phyloP scores from a whole-genome alignment of 1,140 invertebrate genomes.

The Ceratoteleas bidentatus region DNA sequence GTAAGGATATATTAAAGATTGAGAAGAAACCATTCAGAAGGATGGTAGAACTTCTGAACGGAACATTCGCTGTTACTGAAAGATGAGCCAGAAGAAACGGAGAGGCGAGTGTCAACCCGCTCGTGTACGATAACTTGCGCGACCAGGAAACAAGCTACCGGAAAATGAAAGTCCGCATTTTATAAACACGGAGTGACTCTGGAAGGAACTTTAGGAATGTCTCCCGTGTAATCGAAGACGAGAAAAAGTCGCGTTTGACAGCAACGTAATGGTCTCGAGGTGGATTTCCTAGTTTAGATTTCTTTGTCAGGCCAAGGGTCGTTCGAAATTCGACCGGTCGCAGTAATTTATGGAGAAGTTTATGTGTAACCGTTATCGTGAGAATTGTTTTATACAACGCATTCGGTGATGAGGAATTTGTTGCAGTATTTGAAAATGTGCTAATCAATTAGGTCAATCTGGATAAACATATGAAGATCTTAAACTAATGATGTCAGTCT shows the following conservation, averaged over 20 bases:
- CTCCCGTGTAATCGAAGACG: conserved; percentile 18
- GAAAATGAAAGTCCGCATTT: conserved; percentile 30
- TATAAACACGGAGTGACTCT: conserved; percentile 15
- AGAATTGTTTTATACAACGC: too few species aligned
- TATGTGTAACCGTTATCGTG: too few species aligned
- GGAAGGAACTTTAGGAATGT: conserved; percentile 22
- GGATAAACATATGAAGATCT: not conserved
- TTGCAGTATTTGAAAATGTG: too few species aligned
- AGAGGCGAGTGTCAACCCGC: conserved; percentile 14
- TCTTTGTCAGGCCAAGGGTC: too few species aligned
- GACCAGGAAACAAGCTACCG: conserved; percentile 23
- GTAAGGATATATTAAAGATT: too few species aligned
- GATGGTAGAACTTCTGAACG: too few species aligned
- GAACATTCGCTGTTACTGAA: too few species aligned
- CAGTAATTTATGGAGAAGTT: too few species aligned
- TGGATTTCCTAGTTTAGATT: conserved; percentile 1
- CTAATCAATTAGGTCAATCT: too few species aligned
- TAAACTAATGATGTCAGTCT: too few species aligned
- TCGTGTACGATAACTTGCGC: conserved; percentile 19
- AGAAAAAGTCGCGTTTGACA: not conserved
- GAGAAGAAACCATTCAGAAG: too few species aligned
- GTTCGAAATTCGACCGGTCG: not conserved
- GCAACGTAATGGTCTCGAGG: not conserved
- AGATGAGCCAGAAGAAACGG: not conserved
- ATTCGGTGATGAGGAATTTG: too few species aligned